phyloP scores from a whole-genome alignment of 2,797 vertebrate genomes.

The Hypotaenidia philippensis region DNA sequence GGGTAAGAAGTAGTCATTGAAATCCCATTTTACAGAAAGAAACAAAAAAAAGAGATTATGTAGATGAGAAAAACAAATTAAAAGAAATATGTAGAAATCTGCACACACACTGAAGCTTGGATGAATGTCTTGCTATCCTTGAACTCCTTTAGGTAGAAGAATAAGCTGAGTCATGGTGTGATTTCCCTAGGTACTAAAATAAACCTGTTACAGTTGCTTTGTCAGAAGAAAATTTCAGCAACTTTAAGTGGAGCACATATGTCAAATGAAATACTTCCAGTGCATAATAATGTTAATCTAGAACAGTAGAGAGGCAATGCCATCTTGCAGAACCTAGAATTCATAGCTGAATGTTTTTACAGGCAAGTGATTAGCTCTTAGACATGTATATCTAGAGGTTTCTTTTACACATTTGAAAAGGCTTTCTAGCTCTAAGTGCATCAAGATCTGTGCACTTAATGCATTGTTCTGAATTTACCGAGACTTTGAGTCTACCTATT shows the following conservation, averaged over 20 bases:
- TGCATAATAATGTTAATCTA: neutral
- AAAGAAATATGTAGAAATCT: neutral
- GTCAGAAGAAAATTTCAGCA: neutral
- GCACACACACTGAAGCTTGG: no score
- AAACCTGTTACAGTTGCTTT: neutral
- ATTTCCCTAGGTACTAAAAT: neutral
- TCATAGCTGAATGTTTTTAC: neutral
- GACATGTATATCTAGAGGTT: neutral
- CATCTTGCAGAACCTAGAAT: neutral
- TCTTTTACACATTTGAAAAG: neutral
- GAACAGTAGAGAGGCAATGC: neutral
- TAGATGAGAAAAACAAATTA: neutral
- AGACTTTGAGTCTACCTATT: neutral
- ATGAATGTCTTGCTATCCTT: neutral
- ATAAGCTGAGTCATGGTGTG: neutral
- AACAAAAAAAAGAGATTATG: neutral
- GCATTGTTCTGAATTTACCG: neutral
- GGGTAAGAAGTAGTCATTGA: neutral
- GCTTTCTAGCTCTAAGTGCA: neutral
- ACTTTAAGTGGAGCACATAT: neutral
- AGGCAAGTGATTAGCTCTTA: neutral
- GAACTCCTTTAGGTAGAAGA: neutral
- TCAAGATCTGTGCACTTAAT: neutral
- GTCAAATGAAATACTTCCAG: neutral
- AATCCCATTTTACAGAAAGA: neutral